These are phyloP conservation scores for Pachyramphus minor DNA, from an alignment of 2,113 vertebrate genomes.

Conservation along the genomic window DNA sequence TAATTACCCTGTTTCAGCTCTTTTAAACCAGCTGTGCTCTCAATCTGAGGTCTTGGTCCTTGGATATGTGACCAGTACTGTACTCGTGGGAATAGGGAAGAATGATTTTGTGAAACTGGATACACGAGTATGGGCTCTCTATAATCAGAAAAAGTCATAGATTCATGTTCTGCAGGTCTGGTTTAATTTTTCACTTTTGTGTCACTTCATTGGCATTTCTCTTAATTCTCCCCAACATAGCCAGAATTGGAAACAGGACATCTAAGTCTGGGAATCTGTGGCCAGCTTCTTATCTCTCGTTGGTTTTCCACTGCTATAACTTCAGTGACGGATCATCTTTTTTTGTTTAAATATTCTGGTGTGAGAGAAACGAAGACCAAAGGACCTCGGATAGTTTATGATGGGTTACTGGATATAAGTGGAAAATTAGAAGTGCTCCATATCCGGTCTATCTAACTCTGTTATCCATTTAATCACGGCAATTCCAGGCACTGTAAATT, in stretches of 20 bases:
- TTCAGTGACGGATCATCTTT: slow-evolving; percentile 27
- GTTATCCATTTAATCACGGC: slow-evolving; percentile 25
- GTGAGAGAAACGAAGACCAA: slow-evolving; percentile 34
- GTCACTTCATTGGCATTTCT: slow-evolving; percentile 54
- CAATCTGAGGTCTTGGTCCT: not conserved
- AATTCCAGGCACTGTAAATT: slow-evolving; percentile 11
- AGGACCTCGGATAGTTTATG: slow-evolving; percentile 24
- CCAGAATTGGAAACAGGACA: slow-evolving; percentile 52
- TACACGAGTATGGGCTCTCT: not conserved
- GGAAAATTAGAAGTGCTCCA: slow-evolving; percentile 27
- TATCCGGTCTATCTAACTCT: not conserved
- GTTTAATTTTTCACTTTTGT: slow-evolving; percentile 47
- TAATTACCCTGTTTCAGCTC: not conserved
- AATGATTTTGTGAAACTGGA: slow-evolving; percentile 36
- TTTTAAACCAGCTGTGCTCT: not conserved
- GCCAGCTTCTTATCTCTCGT: slow-evolving; percentile 26
- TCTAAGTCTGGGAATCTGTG: slow-evolving; percentile 34
- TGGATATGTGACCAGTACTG: not conserved
- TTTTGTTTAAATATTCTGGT: slow-evolving; percentile 51
- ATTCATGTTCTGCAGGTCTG: not conserved
- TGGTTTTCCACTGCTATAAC: not conserved
- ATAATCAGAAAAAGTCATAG: slow-evolving; percentile 30
- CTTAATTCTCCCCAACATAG: slow-evolving; percentile 10
- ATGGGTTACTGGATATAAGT: slow-evolving; percentile 18
- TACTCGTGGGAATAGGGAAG: not conserved